Evolutionary conservation across 2,888 invertebrate genomes (phyloP).

Genomic region (Drymonia ruficornis): DNA sequence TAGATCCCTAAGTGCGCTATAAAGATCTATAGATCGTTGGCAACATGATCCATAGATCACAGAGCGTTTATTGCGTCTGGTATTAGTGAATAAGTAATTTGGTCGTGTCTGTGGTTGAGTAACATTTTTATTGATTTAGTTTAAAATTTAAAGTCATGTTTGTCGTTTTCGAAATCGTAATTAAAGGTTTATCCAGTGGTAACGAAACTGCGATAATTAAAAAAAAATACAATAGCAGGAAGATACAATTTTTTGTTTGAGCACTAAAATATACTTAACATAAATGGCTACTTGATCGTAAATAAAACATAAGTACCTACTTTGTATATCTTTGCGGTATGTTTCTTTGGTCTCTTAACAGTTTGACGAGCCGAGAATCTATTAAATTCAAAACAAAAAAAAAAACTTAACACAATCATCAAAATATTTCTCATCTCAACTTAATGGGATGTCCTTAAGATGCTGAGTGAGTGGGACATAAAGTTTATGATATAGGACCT

Average conservation of each 20-base stretch:
- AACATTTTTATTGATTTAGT: slow-evolving; percentile 14
- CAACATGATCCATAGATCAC: slow-evolving; percentile 56
- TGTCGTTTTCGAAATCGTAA: no score
- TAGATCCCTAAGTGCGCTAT: slow-evolving; percentile 48
- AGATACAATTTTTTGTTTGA: no score
- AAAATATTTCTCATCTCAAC: slow-evolving; percentile 32
- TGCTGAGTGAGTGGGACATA: slow-evolving; percentile 27
- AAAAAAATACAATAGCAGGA: no score
- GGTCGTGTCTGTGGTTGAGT: slow-evolving; percentile 7
- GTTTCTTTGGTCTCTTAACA: background rate
- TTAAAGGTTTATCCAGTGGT: no score
- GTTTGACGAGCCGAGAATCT: slow-evolving; percentile 16
- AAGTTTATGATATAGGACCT: slow-evolving; percentile 49
- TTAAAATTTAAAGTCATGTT: background rate
- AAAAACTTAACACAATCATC: slow-evolving; percentile 37
- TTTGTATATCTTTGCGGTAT: no score
- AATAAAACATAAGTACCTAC: no score
- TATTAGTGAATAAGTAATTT: slow-evolving; percentile 28
- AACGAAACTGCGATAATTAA: no score
- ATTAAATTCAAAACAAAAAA: slow-evolving; percentile 24
- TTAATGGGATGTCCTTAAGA: slow-evolving; percentile 27
- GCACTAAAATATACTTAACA: no score
- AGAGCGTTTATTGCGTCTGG: slow-evolving; percentile 40
- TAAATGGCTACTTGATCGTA: no score
- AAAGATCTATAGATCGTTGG: slow-evolving; percentile 53